phyloP scores from a whole-genome alignment of 2,888 invertebrate species.

The Cantharis nigra region DNA sequence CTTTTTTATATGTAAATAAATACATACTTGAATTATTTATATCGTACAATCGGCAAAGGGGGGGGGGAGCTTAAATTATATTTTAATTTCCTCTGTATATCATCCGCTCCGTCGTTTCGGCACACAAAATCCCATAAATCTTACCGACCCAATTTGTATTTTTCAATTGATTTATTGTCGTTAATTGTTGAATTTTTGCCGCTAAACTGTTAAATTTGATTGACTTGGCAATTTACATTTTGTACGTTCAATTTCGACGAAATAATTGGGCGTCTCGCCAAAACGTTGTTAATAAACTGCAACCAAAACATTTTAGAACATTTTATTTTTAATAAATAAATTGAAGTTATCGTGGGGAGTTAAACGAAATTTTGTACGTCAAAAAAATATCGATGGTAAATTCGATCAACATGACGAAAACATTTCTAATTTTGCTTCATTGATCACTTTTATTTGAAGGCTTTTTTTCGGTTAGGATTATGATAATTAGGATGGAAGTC shows the following conservation, averaged over 20 bases:
- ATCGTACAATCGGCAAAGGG: neutral
- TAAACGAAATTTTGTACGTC: neutral
- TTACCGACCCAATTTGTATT: neutral
- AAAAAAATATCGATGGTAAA: too few species aligned
- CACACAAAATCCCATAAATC: neutral
- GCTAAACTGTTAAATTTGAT: neutral
- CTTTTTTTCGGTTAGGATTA: neutral
- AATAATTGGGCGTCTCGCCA: neutral
- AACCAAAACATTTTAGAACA: neutral
- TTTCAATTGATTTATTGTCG: neutral
- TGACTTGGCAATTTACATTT: neutral
- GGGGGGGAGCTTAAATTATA: too few species aligned
- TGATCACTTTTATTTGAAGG: neutral
- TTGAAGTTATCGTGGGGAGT: neutral
- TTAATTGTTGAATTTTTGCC: neutral
- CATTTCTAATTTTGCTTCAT: neutral
- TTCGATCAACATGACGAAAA: neutral
- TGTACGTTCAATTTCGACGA: neutral
- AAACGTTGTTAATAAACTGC: neutral
- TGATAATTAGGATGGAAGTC: slow-evolving; percentile 19
- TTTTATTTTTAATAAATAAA: neutral
- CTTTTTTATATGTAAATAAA: neutral
- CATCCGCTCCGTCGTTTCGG: neutral
- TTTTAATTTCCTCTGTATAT: too few species aligned
- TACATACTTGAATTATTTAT: neutral